phyloP scores from a whole-genome alignment of 2,797 vertebrate genomes.

The Rhinoraja longicauda region DNA sequence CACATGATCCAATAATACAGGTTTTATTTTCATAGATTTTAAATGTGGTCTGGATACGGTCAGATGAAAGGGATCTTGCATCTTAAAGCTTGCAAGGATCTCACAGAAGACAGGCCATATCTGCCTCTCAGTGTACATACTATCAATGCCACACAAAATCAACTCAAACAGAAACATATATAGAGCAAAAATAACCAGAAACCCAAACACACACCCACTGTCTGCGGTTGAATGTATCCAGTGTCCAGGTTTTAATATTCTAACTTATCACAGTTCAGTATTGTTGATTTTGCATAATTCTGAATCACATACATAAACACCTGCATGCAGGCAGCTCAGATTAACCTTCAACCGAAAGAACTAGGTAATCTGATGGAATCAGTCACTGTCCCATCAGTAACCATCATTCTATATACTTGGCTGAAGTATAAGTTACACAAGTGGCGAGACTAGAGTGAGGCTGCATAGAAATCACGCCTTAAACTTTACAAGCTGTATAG shows the following conservation, averaged over 20 bases:
- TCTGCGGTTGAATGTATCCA: not conserved
- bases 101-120: not conserved
- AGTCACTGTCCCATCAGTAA: not conserved
- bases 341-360: constrained; percentile 10
- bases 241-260: not conserved
- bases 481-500: not conserved
- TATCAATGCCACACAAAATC: constrained; percentile 19
- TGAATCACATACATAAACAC: constrained; percentile 8
- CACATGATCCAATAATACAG: constrained; percentile 33
- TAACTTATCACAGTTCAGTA: constrained; percentile 15
- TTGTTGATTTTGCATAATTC: not conserved
- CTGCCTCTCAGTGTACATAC: not conserved
- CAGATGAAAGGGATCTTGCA: constrained; percentile 24
- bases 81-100: not conserved
- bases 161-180: constrained; percentile 30
- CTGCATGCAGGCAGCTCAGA: constrained; percentile 34
- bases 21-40: constrained; percentile 25
- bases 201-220: not conserved
- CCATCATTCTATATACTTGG: not conserved
- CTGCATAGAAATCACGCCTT: constrained; percentile 7
- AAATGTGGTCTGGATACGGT: constrained; percentile 14
- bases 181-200: not conserved
- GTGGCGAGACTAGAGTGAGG: not conserved
- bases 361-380: not conserved
- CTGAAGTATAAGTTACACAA: constrained; percentile 2